Base-by-base conservation (phyloP, 2,797 vertebrate genomes). In the Gobio occitaniae region DNA sequence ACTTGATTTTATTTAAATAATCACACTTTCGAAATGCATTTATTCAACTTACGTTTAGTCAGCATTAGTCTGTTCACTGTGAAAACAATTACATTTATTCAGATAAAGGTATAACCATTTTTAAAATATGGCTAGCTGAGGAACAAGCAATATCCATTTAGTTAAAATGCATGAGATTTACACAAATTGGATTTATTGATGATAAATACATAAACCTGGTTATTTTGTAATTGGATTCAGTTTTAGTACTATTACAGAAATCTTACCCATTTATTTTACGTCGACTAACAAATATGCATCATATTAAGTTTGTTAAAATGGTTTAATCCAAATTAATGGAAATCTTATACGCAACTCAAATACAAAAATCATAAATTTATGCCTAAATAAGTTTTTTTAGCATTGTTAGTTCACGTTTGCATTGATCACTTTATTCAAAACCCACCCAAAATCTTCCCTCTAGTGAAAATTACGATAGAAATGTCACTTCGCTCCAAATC, bases 401-500 rank as follows among this genome's bases (percentile, higher is more conserved):
- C 25, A 15, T 63, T 65, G 16, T 82, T 47, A 66, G 2, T 38
- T 41, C 59, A 56, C 17, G 65, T 70, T 61, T 63, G 54, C 54
- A 80, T 21, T 8, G 16, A 32, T 52, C 32, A 56, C 79, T 54
- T 54, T 1, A 41, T 6, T 81, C 32, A 38, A 68, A 13, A 70
- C 79, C 19, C 6, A 68, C 41, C 41, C 2, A 47, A 66, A 80
- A n/a, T 48, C 61, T 29, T 59, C 71, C 44, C 16, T n/a, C 65
- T 21, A 78, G 13, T n/a, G 38, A 59, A 84, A 69, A 78, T 41
- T 16, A 70, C 41, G 7, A 44, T 56, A 32, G 8, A 84, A 69
- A 84, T 59, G 25, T 84, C 38, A 78, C 65, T 70, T 47, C 12
- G n/a, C 65, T 50, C 63, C 36, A 77, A 61, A 68, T 29, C 72